Evolutionary conservation across 1,140 invertebrate genomes (phyloP).

Genomic region (Eulimnadia texana): DNA sequence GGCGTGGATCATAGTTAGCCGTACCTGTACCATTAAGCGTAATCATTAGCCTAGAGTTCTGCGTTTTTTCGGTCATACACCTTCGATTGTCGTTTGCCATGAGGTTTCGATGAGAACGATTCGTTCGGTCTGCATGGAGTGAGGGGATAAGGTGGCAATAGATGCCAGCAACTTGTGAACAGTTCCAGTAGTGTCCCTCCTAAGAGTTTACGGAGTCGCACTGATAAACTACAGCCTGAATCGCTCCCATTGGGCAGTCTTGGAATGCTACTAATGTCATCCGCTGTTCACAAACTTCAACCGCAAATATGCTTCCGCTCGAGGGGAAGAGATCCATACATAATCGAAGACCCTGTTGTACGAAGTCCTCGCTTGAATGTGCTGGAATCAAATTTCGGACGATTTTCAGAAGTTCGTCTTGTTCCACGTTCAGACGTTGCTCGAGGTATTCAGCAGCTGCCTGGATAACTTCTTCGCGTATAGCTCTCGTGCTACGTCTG

Average conservation of each 20-base stretch:
- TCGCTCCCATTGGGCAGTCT: not conserved
- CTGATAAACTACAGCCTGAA: not conserved
- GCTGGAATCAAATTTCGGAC: not conserved
- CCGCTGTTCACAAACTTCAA: not conserved
- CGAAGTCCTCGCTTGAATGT: not conserved
- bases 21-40: not conserved
- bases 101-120: not conserved
- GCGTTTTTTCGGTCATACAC: not conserved
- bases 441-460: not conserved
- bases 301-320: not conserved
- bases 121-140: not conserved
- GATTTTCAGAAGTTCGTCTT: not conserved
- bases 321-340: not conserved
- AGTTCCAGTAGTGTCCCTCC: not conserved
- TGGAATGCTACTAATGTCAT: not conserved
- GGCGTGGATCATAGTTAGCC: not conserved
- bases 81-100: not conserved
- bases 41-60: not conserved
- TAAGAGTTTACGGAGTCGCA: not conserved
- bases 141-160: not conserved
- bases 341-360: not conserved
- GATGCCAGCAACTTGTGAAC: not conserved
- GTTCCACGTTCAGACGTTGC: not conserved
- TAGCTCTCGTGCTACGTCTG: not conserved
- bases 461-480: not conserved